phyloP scores from a whole-genome alignment of 2,797 vertebrate genomes.

The Limnodromus scolopaceus region DNA sequence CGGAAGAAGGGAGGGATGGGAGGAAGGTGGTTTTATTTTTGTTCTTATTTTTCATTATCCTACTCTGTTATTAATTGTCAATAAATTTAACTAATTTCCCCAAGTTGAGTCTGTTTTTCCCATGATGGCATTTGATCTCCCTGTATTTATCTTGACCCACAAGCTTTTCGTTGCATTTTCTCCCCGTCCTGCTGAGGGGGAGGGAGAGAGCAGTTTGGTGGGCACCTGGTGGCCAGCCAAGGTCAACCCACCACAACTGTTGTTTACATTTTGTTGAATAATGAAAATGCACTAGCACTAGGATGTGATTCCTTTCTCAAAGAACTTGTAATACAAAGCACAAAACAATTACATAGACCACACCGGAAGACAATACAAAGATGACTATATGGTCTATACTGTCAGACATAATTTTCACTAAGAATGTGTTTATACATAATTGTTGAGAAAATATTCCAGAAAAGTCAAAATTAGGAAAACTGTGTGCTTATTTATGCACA shows the following conservation, averaged over 20 bases:
- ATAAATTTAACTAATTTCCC: neutral
- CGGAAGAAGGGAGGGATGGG: neutral
- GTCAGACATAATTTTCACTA: neutral
- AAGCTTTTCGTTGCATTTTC: neutral
- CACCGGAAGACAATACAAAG: neutral
- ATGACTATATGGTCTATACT: rapidly evolving
- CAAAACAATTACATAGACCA: neutral
- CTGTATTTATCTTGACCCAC: neutral
- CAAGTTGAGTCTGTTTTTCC: neutral
- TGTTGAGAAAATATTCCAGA: neutral
- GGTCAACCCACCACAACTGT: neutral
- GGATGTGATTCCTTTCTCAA: neutral
- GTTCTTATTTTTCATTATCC: neutral
- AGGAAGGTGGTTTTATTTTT: neutral
- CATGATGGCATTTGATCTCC: neutral
- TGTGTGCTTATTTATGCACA: neutral
- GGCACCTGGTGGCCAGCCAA: neutral
- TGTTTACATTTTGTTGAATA: neutral
- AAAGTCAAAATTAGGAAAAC: neutral
- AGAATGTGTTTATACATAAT: neutral
- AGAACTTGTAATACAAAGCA: neutral
- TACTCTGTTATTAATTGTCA: neutral
- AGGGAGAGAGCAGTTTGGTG: neutral
- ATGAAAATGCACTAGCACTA: neutral
- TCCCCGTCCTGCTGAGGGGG: neutral